These are phyloP conservation scores for Proterorhinus semilunaris DNA, from an alignment of 2,113 vertebrate genomes.

Conservation along the genomic window DNA sequence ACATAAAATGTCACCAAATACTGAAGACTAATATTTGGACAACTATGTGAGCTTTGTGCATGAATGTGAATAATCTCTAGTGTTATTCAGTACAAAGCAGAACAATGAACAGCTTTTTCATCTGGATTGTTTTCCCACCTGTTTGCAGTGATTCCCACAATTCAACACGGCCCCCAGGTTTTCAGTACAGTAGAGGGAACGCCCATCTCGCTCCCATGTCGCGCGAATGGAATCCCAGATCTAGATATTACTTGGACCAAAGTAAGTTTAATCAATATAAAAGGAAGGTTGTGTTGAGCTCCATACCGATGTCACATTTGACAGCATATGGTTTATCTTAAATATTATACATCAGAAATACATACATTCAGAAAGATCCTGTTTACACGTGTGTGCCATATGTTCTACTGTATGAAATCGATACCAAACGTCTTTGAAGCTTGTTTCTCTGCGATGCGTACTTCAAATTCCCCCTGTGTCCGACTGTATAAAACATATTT, in stretches of 20 bases:
- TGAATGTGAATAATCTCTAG: not conserved
- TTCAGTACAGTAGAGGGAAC: slow-evolving; percentile 92
- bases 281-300: not conserved
- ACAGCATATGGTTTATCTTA: no score
- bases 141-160: slow-evolving; percentile 86
- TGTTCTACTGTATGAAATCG: no score
- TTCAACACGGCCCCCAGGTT: slow-evolving; percentile 92
- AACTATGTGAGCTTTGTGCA: not conserved
- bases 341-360: no score
- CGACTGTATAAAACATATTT: no score
- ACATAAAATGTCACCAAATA: no score
- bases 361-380: no score
- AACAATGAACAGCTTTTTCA: not conserved
- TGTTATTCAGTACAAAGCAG: no score
- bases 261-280: slow-evolving; percentile 69
- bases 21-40: no score
- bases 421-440: no score
- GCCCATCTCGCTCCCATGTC: slow-evolving; percentile 87
- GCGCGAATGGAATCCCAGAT: slow-evolving; percentile 84
- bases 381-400: no score
- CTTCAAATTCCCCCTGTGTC: not conserved
- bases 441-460: no score
- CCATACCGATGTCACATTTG: no score
- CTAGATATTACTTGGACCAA: slow-evolving; percentile 90
- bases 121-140: not conserved